Percentiles rank a stretch among this genome's conserved stretches.
phyloP scores from a whole-genome alignment of 2,113 vertebrate species.

The Petroica traversi region DNA sequence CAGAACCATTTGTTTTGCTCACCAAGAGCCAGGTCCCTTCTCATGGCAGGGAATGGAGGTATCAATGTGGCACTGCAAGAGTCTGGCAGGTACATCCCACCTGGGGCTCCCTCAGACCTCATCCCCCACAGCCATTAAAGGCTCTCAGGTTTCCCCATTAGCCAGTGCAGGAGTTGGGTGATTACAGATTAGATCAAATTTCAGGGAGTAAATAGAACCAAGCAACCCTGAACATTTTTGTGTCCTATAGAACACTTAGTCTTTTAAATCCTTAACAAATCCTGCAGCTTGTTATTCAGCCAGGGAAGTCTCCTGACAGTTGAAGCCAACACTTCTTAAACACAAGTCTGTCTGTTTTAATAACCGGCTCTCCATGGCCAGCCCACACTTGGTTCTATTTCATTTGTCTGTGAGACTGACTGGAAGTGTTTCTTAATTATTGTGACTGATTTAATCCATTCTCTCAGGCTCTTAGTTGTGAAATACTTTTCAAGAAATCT shows the following conservation, averaged over 20 bases:
- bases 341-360: slow-evolving; percentile 17
- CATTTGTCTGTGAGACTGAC: neutral
- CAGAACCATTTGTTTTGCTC: neutral
- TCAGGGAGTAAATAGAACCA: neutral
- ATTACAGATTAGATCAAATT: neutral
- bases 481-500: neutral
- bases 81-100: accelerated
- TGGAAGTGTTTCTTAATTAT: slow-evolving; percentile 12
- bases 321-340: slow-evolving; percentile 16
- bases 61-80: accelerated
- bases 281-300: neutral
- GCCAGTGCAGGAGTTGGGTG: neutral
- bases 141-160: neutral
- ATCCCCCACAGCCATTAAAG: neutral
- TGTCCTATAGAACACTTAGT: neutral
- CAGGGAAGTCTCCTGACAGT: neutral
- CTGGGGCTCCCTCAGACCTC: neutral
- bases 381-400: slow-evolving; percentile 5
- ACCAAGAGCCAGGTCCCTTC: neutral
- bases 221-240: neutral
- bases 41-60: neutral
- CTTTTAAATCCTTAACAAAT: neutral
- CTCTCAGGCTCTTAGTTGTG: neutral
- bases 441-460: slow-evolving; percentile 25
- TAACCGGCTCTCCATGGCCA: neutral